Conservation (phyloP, 2,797 vertebrate genomes). For the Mus spretus region DNA sequence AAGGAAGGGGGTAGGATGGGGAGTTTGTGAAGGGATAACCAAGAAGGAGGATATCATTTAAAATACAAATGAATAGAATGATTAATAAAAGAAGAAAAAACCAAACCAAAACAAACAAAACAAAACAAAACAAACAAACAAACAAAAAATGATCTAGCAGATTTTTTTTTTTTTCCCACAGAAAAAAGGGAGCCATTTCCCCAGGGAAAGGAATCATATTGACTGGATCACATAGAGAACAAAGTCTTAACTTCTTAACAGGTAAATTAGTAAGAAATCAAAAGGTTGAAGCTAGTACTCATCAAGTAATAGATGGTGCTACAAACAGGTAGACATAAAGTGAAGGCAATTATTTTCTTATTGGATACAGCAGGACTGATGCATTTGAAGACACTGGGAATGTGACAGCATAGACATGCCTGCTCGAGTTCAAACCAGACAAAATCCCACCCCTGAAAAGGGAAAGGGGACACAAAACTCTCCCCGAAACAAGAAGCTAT, state of each 20-base stretch:
- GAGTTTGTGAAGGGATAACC: too few relatives aligned
- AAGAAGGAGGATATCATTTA: too few relatives aligned
- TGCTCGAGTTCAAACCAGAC: neutral
- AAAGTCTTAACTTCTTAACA: neutral
- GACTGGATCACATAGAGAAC: neutral
- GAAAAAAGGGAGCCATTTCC: neutral
- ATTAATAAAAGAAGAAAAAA: too few relatives aligned
- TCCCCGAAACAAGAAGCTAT: neutral
- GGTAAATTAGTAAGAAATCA: neutral
- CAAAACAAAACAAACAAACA: too few relatives aligned
- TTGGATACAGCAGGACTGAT: neutral
- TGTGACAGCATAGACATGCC: neutral
- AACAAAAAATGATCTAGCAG: neutral
- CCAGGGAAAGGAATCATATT: neutral
- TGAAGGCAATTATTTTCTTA: neutral
- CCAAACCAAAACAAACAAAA: too few relatives aligned
- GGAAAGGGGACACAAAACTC: too few relatives aligned
- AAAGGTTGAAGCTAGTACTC: neutral
- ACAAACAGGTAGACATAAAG: neutral
- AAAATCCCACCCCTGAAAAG: neutral
- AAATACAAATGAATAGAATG: too few relatives aligned
- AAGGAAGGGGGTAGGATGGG: too few relatives aligned
- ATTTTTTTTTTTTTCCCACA: neutral
- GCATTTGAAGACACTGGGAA: too few relatives aligned
- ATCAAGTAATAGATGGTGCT: neutral